phyloP scores from a whole-genome alignment of 92 coral and sea anemone species.

The Isaurus tuberculatus region DNA sequence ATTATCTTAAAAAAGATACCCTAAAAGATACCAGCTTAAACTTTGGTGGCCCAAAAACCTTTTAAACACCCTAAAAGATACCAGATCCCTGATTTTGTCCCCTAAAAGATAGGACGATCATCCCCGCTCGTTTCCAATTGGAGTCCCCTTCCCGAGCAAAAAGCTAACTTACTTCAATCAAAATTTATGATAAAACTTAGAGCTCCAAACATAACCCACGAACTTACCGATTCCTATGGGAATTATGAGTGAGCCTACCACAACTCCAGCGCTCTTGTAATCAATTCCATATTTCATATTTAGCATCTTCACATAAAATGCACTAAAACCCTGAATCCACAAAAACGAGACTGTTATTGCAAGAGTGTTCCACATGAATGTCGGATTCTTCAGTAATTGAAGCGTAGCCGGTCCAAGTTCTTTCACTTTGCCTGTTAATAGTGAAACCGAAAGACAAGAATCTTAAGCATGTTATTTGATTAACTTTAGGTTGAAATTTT shows the following conservation, averaged over 20 bases:
- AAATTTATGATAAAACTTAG: too few relatives aligned
- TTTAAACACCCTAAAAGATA: too few relatives aligned
- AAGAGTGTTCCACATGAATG: constrained; percentile 53
- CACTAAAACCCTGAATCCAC: not conserved
- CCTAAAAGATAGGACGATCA: too few relatives aligned
- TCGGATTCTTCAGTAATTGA: constrained; percentile 41
- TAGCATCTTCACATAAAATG: constrained; percentile 37
- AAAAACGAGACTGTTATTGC: constrained; percentile 48
- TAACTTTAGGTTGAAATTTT: too few relatives aligned
- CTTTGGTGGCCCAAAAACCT: too few relatives aligned
- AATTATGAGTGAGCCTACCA: not conserved
- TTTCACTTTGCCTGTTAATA: constrained; percentile 32
- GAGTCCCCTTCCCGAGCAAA: too few relatives aligned
- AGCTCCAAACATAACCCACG: too few relatives aligned
- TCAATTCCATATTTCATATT: constrained; percentile 44
- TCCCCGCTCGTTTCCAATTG: too few relatives aligned
- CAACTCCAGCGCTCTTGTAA: constrained; percentile 25
- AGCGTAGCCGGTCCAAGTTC: constrained; percentile 38
- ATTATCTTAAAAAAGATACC: too few relatives aligned
- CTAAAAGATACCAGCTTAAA: too few relatives aligned
- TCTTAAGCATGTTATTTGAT: not conserved
- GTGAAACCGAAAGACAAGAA: not conserved
- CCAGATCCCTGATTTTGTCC: too few relatives aligned
- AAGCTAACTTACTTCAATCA: too few relatives aligned
- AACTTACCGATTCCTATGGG: constrained; percentile 31